These are phyloP conservation scores for Trissoscelio sp. DNA, from an alignment of 2,888 invertebrate genomes.

Conservation along the genomic window DNA sequence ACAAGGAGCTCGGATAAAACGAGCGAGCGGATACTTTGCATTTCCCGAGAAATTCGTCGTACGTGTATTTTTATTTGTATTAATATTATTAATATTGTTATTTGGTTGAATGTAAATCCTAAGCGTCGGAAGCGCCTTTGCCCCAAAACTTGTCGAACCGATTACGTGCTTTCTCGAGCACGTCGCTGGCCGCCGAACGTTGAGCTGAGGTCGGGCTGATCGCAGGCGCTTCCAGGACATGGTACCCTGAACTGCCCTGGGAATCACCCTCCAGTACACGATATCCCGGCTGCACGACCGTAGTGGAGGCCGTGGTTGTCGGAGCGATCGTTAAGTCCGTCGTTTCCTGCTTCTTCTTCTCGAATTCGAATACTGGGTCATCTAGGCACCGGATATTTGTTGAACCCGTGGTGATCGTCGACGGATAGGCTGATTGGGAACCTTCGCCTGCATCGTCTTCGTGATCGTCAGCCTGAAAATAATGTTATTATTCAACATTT, in stretches of 20 bases:
- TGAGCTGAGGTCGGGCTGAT: slow-evolving; percentile 73
- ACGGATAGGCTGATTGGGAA: slow-evolving; percentile 19
- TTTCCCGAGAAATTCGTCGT: slow-evolving; percentile 70
- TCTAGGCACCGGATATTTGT: slow-evolving; percentile 85
- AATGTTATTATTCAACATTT: background rate
- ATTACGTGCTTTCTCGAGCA: slow-evolving; percentile 91
- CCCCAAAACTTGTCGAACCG: slow-evolving; percentile 95
- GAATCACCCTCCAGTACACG: slow-evolving; percentile 86
- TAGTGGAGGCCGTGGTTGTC: slow-evolving; percentile 85
- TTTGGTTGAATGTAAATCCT: slow-evolving; percentile 68
- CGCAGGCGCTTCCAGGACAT: slow-evolving; percentile 82
- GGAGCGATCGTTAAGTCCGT: slow-evolving; percentile 73
- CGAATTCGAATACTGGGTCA: slow-evolving; percentile 85
- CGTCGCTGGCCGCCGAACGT: slow-evolving; percentile 87
- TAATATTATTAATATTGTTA: slow-evolving; percentile 49
- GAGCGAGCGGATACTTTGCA: slow-evolving; percentile 69
- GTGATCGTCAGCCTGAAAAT: slow-evolving; percentile 34
- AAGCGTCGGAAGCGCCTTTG: slow-evolving; percentile 83
- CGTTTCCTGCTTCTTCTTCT: slow-evolving; percentile 76
- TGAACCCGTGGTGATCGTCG: slow-evolving; percentile 21
- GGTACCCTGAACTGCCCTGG: slow-evolving; percentile 78
- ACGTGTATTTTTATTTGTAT: slow-evolving; percentile 48
- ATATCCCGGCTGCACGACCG: slow-evolving; percentile 85
- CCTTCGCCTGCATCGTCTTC: slow-evolving; percentile 20
- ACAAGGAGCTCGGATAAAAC: slow-evolving; percentile 71